These are phyloP conservation scores for Cirrhinus mrigala DNA, from an alignment of 2,797 vertebrate genomes.

Conservation along the genomic window DNA sequence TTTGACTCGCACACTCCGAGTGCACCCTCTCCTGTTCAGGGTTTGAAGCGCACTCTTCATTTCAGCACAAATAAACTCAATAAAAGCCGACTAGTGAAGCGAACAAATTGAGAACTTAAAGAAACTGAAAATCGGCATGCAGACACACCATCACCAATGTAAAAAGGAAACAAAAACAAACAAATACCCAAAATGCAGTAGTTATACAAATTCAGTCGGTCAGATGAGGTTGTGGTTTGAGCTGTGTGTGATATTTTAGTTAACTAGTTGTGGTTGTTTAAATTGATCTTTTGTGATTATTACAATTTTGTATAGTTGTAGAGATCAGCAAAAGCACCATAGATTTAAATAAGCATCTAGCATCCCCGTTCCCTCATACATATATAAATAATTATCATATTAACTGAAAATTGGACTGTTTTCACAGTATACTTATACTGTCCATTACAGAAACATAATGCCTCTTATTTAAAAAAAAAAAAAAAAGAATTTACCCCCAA, in stretches of 20 bases:
- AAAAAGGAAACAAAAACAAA: conserved; percentile 11
- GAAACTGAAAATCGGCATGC: conserved; percentile 79
- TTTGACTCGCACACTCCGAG: conserved; percentile 88
- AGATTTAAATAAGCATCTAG: conserved; percentile 26
- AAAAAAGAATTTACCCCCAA: not conserved
- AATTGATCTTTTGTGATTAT: not conserved
- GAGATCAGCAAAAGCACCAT: conserved; percentile 25
- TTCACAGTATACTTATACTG: not conserved
- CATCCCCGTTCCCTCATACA: not conserved
- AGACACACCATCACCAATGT: conserved; percentile 81
- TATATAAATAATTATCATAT: conserved; percentile 8
- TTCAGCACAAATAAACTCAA: conserved; percentile 81
- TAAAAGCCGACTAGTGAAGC: conserved; percentile 61
- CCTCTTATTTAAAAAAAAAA: conserved; percentile 23
- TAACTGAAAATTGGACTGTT: conserved; percentile 5
- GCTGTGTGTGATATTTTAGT: not conserved
- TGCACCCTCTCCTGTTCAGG: conserved; percentile 87
- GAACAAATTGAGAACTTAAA: conserved; percentile 46
- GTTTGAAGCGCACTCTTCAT: conserved; percentile 97
- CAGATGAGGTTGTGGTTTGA: not conserved
- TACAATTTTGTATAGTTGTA: conserved; percentile 15
- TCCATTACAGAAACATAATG: conserved; percentile 18
- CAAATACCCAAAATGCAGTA: not conserved
- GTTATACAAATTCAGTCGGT: not conserved
- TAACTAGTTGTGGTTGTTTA: not conserved